A percentile compares a stretch with the other conserved stretches of the same genome.
Conservation (phyloP, 2,888 invertebrate genomes). For the Cerastis leucographa region DNA sequence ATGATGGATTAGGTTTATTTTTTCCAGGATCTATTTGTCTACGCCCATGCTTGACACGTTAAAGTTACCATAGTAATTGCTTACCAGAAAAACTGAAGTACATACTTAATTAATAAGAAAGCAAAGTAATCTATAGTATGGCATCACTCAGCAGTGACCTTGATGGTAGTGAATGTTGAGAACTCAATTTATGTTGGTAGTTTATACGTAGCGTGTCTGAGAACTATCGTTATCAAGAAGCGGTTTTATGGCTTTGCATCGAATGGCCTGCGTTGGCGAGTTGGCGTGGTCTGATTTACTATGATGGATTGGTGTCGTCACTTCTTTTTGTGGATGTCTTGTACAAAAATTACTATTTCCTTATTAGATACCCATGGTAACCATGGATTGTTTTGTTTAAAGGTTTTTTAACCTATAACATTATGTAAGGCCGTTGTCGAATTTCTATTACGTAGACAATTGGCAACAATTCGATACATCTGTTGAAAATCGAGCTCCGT, state of each 20-base stretch:
- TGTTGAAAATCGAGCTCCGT: conserved; percentile 1
- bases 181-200: conserved; percentile 43
- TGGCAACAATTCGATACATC: too few species aligned
- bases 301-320: conserved; percentile 22
- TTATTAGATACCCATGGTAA: too few species aligned
- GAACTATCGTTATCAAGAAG: conserved; percentile 36
- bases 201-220: conserved; percentile 44
- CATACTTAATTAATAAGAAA: background rate
- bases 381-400: background rate
- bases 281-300: conserved; percentile 23
- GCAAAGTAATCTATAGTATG: conserved; percentile 13
- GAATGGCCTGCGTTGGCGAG: conserved; percentile 19
- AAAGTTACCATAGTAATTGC: background rate
- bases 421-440: background rate
- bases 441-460: background rate
- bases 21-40: background rate
- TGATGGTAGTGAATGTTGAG: conserved; percentile 18
- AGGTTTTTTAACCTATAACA: background rate
- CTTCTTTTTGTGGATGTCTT: conserved; percentile 1
- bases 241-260: conserved; percentile 40
- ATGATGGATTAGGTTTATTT: background rate
- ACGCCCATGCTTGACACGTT: too few species aligned
- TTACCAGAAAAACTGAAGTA: background rate
- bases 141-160: conserved; percentile 23
- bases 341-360: background rate